Conservation (phyloP, 2,888 invertebrate species). For the Noctuana brunneofusca region DNA sequence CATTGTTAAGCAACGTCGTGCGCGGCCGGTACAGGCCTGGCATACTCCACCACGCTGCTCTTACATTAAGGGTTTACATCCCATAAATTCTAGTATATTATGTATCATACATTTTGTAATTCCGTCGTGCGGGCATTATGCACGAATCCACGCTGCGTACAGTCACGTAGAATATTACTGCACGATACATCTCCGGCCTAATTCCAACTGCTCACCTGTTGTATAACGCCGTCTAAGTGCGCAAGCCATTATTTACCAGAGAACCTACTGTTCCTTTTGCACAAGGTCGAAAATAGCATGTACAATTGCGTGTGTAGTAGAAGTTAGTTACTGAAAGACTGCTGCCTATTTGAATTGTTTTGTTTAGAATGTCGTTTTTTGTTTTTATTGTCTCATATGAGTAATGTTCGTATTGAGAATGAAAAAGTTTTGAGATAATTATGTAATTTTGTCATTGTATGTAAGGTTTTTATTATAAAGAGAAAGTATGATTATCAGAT, state of each 20-base stretch:
- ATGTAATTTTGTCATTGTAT: neutral
- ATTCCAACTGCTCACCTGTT: constrained; percentile 34
- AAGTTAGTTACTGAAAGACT: neutral
- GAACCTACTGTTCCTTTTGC: neutral
- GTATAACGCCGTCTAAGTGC: neutral
- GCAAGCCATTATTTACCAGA: constrained; percentile 2
- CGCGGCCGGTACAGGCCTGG: too few species aligned
- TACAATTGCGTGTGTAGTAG: neutral
- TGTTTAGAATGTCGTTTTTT: neutral
- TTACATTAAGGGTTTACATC: too few species aligned
- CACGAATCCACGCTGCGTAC: constrained; percentile 34
- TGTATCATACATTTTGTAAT: constrained; percentile 5
- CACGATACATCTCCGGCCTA: constrained; percentile 42
- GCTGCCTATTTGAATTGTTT: neutral
- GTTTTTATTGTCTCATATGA: neutral
- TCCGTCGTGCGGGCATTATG: neutral
- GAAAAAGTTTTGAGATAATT: neutral
- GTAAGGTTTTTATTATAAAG: too few species aligned
- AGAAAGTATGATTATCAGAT: too few species aligned
- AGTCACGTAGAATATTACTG: constrained; percentile 45
- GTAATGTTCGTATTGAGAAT: neutral
- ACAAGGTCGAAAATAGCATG: neutral
- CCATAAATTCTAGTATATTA: too few species aligned
- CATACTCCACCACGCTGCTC: too few species aligned
- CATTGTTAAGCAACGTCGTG: too few species aligned